Evolutionary conservation across 2,113 vertebrate species (phyloP), one percentile per base, ranked within the genome.

Genomic region (Catharus minimus): DNA sequence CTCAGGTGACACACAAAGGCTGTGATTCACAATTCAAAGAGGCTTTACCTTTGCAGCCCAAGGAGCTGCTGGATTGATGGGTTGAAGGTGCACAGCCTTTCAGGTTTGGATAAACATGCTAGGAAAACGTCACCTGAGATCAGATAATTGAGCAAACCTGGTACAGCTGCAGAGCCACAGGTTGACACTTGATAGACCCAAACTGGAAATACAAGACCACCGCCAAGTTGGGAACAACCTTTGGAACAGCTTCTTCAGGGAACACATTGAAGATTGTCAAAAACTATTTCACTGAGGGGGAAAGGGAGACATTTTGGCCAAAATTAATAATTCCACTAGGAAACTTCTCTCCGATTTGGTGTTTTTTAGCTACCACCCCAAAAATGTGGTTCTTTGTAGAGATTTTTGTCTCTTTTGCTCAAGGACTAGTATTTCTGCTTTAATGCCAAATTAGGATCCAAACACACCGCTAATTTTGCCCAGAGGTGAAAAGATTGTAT

Each of bases 191-290:
- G 77, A 82, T 82, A 82, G 95, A 90, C 8, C 24, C 68, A 38
- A 56, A 68, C 49, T 83, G 61, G 86, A 95, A 93, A 92, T 30
- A 89, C 57, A 57, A 90, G 86, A 73, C 41, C n/a, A 38, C 28
- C 78, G 47, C 3, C 27, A 41, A 83, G 43, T 41, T 67, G 69
- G 17, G 61, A 88, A 9, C n/a, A 86, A 36, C n/a, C 24, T 49
- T 77, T 7, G 14, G 19, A 90, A 62, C 11, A 67, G 68, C 24
- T 83, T 67, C 79, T 67, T 38, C 53, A 56, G 14, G 36, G 57
- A 86, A 61, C 16, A 33, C 1, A 26, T 2, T 32, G 33, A 47
- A 80, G 75, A 50, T 60, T 71, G 49, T 83, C 22, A 81, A 88
- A 86, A 93, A 32, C 26, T 57, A 21, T 49, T 79, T 38, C 7